A percentile compares a stretch with the other conserved stretches of the same genome.
These are phyloP conservation scores for Tanytarsus gracilentus DNA, from an alignment of 2,888 invertebrate species.

Conservation along the genomic window DNA sequence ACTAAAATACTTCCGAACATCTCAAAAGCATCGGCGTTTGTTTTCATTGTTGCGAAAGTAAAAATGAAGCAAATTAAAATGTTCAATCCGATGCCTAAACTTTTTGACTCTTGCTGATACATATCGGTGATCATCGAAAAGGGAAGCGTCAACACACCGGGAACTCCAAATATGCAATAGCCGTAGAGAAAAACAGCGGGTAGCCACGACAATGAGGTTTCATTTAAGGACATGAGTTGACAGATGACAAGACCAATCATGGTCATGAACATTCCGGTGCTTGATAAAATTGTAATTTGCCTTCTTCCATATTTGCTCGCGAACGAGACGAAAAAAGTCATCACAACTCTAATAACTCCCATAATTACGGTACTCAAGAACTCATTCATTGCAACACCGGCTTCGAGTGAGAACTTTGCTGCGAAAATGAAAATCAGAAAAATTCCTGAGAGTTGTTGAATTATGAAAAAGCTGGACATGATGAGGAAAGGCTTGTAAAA, in stretches of 20 bases:
- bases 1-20: constrained; percentile 51
- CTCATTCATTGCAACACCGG: constrained; percentile 54
- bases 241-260: constrained; percentile 48
- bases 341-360: constrained; percentile 53
- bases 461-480: constrained; percentile 55
- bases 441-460: constrained; percentile 61
- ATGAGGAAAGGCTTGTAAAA: constrained; percentile 52
- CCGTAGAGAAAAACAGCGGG: constrained; percentile 46
- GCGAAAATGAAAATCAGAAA: constrained; percentile 66
- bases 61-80: constrained; percentile 55
- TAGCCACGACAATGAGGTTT: constrained; percentile 50
- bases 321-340: constrained; percentile 54
- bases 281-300: constrained; percentile 55
- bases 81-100: constrained; percentile 57
- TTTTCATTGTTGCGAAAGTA: constrained; percentile 59
- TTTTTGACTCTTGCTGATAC: constrained; percentile 53
- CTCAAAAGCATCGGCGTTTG: constrained; percentile 52
- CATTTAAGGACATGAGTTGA: constrained; percentile 39
- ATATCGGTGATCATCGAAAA: constrained; percentile 70
- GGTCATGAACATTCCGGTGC: constrained; percentile 51
- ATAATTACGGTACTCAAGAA: constrained; percentile 58
- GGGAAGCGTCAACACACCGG: constrained; percentile 57
- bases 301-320: constrained; percentile 54
- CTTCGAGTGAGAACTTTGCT: constrained; percentile 53
- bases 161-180: constrained; percentile 51